These are phyloP conservation scores for Mesembrinibis cayennensis DNA, from an alignment of 2,113 vertebrate genomes.

Conservation along the genomic window DNA sequence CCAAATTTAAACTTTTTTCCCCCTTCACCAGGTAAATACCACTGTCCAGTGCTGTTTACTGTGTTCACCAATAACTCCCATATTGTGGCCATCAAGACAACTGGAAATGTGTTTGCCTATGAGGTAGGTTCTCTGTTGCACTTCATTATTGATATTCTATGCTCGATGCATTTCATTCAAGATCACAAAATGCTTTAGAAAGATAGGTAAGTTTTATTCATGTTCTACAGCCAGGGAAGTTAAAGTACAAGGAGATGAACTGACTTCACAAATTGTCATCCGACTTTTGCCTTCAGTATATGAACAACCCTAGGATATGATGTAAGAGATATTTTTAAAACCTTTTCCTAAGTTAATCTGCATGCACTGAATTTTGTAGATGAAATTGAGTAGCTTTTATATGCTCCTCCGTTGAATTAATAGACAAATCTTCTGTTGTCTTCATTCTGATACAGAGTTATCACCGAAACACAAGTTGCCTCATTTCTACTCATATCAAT, in stretches of 20 bases:
- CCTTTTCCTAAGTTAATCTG: neutral
- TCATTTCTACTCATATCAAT: neutral
- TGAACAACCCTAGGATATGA: neutral
- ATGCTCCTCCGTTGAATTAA: neutral
- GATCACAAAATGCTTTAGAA: neutral
- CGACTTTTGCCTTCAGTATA: neutral
- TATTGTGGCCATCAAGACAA: slow-evolving; percentile 90
- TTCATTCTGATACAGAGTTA: neutral
- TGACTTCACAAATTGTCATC: neutral
- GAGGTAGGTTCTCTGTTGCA: slow-evolving; percentile 77
- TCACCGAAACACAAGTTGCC: neutral
- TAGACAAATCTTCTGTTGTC: neutral
- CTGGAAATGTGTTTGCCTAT: slow-evolving; percentile 91
- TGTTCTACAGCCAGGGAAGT: neutral
- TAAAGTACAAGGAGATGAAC: neutral
- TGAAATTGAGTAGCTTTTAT: neutral
- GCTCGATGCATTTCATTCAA: neutral
- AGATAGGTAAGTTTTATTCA: neutral
- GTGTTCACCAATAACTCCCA: slow-evolving; percentile 97
- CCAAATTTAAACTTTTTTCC: neutral
- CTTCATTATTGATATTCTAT: neutral
- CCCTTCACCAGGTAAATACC: slow-evolving; percentile 85
- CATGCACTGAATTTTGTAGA: neutral
- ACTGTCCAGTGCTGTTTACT: slow-evolving; percentile 93
- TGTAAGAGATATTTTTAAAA: neutral